Evolutionary conservation across 2,113 vertebrate species (phyloP), one percentile per base, ranked within the genome.

Genomic region (Alosa alosa): DNA sequence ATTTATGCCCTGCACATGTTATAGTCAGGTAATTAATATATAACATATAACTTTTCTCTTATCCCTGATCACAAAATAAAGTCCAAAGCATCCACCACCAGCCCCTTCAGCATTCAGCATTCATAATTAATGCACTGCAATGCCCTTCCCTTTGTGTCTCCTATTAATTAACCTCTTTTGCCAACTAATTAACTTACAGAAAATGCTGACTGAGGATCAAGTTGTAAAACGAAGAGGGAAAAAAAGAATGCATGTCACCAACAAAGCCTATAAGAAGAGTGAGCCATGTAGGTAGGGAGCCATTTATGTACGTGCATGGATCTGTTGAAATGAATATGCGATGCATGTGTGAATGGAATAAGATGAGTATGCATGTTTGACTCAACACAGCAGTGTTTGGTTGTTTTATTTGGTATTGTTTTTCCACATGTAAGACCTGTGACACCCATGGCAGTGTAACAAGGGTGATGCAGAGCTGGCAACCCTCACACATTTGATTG

Each of bases 141-240:
- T 72, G 64, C 64, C 64, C 25, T 72, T 72, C 64, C 31, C 64
- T 72, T 72, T 72, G 64, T 72, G 64, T 31, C 64, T 36, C 64
- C 64, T 72, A 72, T 31, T 72, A 72, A 72, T 72, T 72, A 72
- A 72, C 64, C 64, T 72, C 64, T 72, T 72, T 31, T 72, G 64
- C 64, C 64, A 72, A 72, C 64, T 72, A 72, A 72, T 72, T 72
- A 72, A 72, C 31, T 72, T 31, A 72, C 64, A 72, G 31, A 36
- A 72, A 72, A 72, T 72, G 64, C 64, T 72, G 25, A 72, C 64
- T 72, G 25, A 31, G 64, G 64, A 72, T 72, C n/a, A 72, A 36
- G 31, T 31, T 36, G 13, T 10, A 31, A 64, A 22, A 64, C 25
- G 47, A 8, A 49, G 11, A 49, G 47, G 47, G 11, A 49, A 49